A percentile compares a stretch with the other conserved stretches of the same genome.
These are phyloP conservation scores for Potamilus streckersoni DNA, from an alignment of 1,140 invertebrate species.

Conservation along the genomic window DNA sequence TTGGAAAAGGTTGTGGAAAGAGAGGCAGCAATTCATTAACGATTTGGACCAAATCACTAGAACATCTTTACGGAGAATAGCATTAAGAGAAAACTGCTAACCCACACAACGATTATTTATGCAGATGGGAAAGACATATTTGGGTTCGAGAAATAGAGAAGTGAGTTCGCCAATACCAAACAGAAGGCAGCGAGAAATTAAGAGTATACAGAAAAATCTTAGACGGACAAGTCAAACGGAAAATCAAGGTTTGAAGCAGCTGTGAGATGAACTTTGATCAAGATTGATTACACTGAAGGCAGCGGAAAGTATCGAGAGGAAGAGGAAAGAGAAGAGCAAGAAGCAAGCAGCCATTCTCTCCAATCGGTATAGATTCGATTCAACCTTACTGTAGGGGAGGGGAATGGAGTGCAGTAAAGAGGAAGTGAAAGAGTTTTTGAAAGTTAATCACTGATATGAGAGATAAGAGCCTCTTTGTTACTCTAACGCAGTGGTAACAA, in stretches of 20 bases:
- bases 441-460: neutral
- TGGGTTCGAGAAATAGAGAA: neutral
- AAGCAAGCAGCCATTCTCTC: neutral
- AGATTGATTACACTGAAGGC: neutral
- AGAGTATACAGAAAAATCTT: neutral
- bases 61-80: neutral
- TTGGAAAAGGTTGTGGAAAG: neutral
- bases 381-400: neutral
- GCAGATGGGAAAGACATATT: neutral
- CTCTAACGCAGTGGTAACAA: neutral
- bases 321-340: slow-evolving; percentile 1
- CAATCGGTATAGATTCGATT: neutral
- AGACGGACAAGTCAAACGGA: neutral
- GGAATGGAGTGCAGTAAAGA: slow-evolving; percentile 3
- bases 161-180: no score
- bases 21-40: no score
- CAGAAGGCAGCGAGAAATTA: no score
- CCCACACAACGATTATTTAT: no score
- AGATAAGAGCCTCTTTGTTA: slow-evolving; percentile 4
- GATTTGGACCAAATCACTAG: neutral
- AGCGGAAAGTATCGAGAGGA: neutral
- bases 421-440: slow-evolving; percentile 1
- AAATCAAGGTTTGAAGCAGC: slow-evolving; percentile 2
- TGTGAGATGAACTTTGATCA: neutral
- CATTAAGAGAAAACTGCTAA: slow-evolving; percentile 1